Evolutionary conservation across 2,888 invertebrate genomes (phyloP).

Genomic region (Cremastinae sp.): DNA sequence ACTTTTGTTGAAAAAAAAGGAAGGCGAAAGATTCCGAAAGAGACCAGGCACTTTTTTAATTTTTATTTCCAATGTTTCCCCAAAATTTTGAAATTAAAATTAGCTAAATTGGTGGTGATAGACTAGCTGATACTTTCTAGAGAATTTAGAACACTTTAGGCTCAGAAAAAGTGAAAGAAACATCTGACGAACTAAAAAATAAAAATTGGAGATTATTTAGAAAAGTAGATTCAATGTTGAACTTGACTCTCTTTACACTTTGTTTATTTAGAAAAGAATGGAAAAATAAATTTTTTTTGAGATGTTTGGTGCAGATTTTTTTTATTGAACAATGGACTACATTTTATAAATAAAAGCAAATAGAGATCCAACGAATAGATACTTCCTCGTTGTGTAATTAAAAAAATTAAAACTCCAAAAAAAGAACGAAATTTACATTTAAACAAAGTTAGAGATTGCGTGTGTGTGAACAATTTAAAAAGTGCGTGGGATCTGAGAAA

Average conservation of each 20-base stretch:
- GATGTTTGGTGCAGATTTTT: too few relatives aligned
- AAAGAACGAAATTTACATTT: slow-evolving; percentile 12
- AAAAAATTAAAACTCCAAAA: slow-evolving; percentile 19
- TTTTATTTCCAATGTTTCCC: slow-evolving; percentile 13
- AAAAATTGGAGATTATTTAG: too few relatives aligned
- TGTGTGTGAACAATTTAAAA: slow-evolving; percentile 16
- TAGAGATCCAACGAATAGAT: slow-evolving; percentile 2
- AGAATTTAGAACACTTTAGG: too few relatives aligned
- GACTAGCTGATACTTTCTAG: too few relatives aligned
- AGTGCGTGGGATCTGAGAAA: slow-evolving; percentile 12
- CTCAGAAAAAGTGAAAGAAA: not conserved
- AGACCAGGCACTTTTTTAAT: slow-evolving; percentile 18
- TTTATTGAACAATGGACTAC: too few relatives aligned
- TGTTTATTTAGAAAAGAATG: too few relatives aligned
- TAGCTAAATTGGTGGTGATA: too few relatives aligned
- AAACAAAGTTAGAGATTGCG: slow-evolving; percentile 4
- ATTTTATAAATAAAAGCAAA: slow-evolving; percentile 6
- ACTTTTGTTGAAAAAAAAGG: slow-evolving; percentile 9
- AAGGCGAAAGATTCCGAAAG: slow-evolving; percentile 15
- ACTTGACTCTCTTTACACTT: too few relatives aligned
- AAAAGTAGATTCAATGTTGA: not conserved
- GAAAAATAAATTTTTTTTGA: too few relatives aligned
- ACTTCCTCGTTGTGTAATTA: slow-evolving; percentile 6
- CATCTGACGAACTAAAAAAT: slow-evolving; percentile 4
- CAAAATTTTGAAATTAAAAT: too few relatives aligned